A percentile compares a stretch with the other conserved stretches of the same genome.
phyloP scores from a whole-genome alignment of 2,113 vertebrate species.

The Anolis sagrei region DNA sequence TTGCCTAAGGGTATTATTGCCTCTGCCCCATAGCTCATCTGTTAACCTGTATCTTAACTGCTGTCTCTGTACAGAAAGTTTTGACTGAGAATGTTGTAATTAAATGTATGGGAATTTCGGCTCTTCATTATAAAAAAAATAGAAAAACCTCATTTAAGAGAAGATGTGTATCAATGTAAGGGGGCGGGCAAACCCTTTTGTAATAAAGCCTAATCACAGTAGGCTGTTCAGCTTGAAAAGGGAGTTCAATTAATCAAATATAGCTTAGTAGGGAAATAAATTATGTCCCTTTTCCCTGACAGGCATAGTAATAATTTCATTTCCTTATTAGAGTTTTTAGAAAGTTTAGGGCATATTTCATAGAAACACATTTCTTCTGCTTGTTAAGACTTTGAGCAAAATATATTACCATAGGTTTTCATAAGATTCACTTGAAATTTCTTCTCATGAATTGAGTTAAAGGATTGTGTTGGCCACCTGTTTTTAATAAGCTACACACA shows the following conservation, averaged over 20 bases:
- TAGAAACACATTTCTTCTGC: neutral
- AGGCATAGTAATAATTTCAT: slow-evolving; percentile 6
- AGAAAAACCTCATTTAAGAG: neutral
- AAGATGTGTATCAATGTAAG: slow-evolving; percentile 9
- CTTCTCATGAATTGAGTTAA: neutral
- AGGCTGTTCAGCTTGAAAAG: slow-evolving; percentile 22
- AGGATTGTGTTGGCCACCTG: neutral
- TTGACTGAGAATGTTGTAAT: slow-evolving; percentile 4
- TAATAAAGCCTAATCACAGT: slow-evolving; percentile 9
- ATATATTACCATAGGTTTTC: neutral
- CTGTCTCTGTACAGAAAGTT: neutral
- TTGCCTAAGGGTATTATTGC: no score
- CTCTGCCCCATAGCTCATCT: neutral
- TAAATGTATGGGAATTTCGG: neutral
- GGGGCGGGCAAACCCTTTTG: neutral
- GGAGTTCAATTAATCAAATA: slow-evolving; percentile 22
- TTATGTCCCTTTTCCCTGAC: neutral
- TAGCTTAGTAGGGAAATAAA: slow-evolving; percentile 18
- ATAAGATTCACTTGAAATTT: neutral
- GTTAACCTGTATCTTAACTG: neutral
- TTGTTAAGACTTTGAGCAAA: neutral
- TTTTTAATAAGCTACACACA: neutral
- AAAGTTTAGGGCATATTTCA: neutral
- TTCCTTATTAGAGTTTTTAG: slow-evolving; percentile 1
- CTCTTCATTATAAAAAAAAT: neutral